Conservation (phyloP, 2,888 invertebrate genomes). For the Cyclophora punctaria region DNA sequence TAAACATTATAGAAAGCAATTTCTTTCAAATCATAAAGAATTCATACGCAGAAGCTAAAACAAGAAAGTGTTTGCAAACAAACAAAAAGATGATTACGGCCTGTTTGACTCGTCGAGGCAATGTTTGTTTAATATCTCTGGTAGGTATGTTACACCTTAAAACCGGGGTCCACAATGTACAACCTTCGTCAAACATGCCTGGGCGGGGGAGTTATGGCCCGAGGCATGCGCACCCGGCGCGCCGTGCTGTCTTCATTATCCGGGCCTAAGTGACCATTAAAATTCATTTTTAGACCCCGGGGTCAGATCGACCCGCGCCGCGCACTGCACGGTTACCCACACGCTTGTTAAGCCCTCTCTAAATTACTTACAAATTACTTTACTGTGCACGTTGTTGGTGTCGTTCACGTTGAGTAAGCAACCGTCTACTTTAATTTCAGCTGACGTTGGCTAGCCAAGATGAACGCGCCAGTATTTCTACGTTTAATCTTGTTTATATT, state of each 20-base stretch:
- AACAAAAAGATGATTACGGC: conserved; percentile 14
- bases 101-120: conserved; percentile 9
- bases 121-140: conserved; percentile 14
- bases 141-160: conserved; percentile 20
- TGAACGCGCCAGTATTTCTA: not conserved
- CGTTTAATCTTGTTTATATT: not conserved
- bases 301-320: conserved; percentile 21
- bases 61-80: conserved; percentile 14
- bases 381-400: not conserved
- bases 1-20: conserved; percentile 12
- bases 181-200: conserved; percentile 22
- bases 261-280: conserved; percentile 60
- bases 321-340: conserved; percentile 9
- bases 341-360: conserved; percentile 2
- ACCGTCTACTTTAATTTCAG: not conserved
- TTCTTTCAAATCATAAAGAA: conserved; percentile 17
- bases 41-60: conserved; percentile 6
- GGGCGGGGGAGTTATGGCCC: conserved; percentile 26
- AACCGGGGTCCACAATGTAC: conserved; percentile 12
- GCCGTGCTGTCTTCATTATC: conserved; percentile 50
- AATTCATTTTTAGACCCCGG: conserved; percentile 56
- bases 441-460: not conserved
- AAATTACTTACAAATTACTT: conserved; percentile 17
- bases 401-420: conserved; percentile 1
- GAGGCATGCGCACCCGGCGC: conserved; percentile 23